phyloP scores from a whole-genome alignment of 2,888 invertebrate genomes.

The Drosophila paracracens region DNA sequence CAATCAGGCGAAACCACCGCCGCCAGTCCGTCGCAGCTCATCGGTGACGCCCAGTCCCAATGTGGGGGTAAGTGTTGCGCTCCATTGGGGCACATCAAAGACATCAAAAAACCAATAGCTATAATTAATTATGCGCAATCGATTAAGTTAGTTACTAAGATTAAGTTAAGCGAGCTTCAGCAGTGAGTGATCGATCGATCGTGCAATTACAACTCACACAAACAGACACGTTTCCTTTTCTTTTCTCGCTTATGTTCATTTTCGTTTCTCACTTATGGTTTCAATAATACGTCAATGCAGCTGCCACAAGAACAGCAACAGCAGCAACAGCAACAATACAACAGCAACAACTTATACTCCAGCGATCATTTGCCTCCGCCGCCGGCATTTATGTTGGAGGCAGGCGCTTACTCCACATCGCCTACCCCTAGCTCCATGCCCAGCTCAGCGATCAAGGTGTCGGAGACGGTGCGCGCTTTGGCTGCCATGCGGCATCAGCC shows the following conservation, averaged over 20 bases:
- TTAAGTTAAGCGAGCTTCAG: constrained; percentile 18
- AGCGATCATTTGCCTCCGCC: constrained; percentile 85
- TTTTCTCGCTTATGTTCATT: constrained; percentile 41
- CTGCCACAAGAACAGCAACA: constrained; percentile 38
- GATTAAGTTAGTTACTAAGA: constrained; percentile 56
- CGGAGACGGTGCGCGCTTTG: constrained; percentile 94
- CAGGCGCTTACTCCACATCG: constrained; percentile 24
- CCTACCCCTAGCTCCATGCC: constrained; percentile 69
- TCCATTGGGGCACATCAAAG: neutral
- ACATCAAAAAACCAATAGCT: neutral
- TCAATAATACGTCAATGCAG: constrained; percentile 45
- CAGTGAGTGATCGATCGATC: constrained; percentile 12
- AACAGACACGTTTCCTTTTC: constrained; percentile 18
- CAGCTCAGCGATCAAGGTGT: constrained; percentile 88
- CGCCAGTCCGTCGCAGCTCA: constrained; percentile 93
- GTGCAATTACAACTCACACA: constrained; percentile 24
- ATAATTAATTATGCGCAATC: constrained; percentile 15
- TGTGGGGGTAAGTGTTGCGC: constrained; percentile 80
- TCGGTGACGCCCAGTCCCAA: constrained; percentile 85
- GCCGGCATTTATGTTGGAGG: constrained; percentile 84
- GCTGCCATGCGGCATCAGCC: constrained; percentile 94
- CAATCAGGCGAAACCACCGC: constrained; percentile 89
- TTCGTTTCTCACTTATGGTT: constrained; percentile 64
- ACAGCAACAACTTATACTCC: constrained; percentile 53
- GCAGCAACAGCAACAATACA: constrained; percentile 39